phyloP scores from a whole-genome alignment of 2,113 vertebrate species.

The Danionella cerebrum region DNA sequence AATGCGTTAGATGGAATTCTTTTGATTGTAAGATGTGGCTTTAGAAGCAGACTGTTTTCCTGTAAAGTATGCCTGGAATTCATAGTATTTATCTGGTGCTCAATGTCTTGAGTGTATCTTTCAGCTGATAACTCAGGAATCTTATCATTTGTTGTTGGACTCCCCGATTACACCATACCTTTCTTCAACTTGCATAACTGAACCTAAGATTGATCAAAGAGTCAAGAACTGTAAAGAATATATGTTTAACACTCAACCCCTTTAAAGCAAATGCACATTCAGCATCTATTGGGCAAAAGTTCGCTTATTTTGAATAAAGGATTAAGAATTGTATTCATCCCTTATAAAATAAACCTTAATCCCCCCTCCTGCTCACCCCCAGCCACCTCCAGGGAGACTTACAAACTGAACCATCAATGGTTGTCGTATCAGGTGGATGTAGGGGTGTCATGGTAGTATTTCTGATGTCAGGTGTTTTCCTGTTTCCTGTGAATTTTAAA shows the following conservation, averaged over 20 bases:
- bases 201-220: not conserved
- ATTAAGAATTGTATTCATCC: no score
- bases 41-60: not conserved
- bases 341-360: no score
- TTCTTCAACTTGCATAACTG: not conserved
- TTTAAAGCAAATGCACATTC: no score
- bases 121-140: not conserved
- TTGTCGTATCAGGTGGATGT: no score
- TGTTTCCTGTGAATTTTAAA: no score
- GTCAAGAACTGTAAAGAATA: not conserved
- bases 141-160: constrained; percentile 6
- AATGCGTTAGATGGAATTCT: not conserved
- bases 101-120: not conserved
- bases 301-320: no score
- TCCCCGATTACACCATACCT: not conserved
- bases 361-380: no score
- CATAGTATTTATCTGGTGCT: not conserved
- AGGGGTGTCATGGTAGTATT: no score
- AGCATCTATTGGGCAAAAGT: no score
- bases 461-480: no score
- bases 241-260: not conserved
- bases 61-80: not conserved
- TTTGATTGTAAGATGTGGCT: not conserved
- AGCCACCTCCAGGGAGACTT: no score
- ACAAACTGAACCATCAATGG: no score